Conservation (phyloP, 2,888 invertebrate species). For the Germaria angustata region DNA sequence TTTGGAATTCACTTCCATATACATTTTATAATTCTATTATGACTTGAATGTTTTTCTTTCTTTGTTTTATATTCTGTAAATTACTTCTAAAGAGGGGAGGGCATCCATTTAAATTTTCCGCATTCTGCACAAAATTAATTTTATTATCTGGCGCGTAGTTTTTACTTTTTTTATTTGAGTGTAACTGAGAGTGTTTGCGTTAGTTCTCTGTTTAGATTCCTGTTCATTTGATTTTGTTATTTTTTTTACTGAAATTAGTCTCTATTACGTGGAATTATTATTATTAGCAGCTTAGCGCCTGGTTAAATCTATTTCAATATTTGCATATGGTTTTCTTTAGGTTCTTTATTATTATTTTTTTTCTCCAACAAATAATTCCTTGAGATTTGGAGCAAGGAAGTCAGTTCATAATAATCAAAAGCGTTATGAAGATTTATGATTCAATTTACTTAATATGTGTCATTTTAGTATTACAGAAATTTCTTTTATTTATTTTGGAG, state of each 20-base stretch:
- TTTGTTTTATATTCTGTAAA: conserved; percentile 23
- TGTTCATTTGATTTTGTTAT: conserved; percentile 28
- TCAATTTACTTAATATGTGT: conserved; percentile 45
- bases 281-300: conserved; percentile 64
- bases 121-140: conserved; percentile 72
- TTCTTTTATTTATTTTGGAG: no score
- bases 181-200: neutral
- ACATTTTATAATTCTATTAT: conserved; percentile 27
- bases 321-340: conserved; percentile 31
- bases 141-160: conserved; percentile 75
- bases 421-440: conserved; percentile 59
- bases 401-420: conserved; percentile 47
- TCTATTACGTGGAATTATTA: conserved; percentile 59
- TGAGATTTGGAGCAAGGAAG: conserved; percentile 48
- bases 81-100: conserved; percentile 37
- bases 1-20: conserved; percentile 21
- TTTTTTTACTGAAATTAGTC: conserved; percentile 55
- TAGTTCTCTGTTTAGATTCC: conserved; percentile 15
- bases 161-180: conserved; percentile 18
- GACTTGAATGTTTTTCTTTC: neutral
- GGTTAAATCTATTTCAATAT: conserved; percentile 52
- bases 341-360: neutral
- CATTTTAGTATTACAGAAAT: conserved; percentile 37
- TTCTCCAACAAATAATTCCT: conserved; percentile 4
- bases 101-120: conserved; percentile 73